A percentile compares a stretch with the other conserved stretches of the same genome.
These are phyloP conservation scores for Masnerella sp. DNA, from an alignment of 2,888 invertebrate species.

Conservation along the genomic window DNA sequence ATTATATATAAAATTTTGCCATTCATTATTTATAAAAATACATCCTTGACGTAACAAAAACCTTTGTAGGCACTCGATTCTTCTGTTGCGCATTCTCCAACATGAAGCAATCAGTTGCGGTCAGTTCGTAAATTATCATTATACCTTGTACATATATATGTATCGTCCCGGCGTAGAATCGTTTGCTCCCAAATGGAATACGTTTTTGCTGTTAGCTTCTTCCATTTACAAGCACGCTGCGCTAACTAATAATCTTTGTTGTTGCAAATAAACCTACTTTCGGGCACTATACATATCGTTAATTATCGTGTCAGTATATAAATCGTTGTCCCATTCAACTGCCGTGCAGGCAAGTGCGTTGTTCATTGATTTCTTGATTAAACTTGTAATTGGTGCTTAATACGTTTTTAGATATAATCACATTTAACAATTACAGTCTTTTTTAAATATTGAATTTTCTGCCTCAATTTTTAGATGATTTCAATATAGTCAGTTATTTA, in stretches of 20 bases:
- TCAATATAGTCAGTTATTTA: no score
- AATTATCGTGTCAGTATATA: constrained; percentile 25
- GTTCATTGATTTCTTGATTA: no score
- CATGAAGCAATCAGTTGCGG: constrained; percentile 36
- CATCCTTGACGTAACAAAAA: no score
- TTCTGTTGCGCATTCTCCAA: constrained; percentile 34
- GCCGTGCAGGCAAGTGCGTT: background rate
- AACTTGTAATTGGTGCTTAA: no score
- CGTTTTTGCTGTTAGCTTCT: constrained; percentile 16
- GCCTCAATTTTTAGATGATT: no score
- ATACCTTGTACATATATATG: constrained; percentile 23
- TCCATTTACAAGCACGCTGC: constrained; percentile 29
- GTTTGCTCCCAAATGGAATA: constrained; percentile 34
- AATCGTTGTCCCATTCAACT: constrained; percentile 4
- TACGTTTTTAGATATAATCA: no score
- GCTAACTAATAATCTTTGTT: constrained; percentile 28
- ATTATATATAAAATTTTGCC: no score
- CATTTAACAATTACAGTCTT: no score
- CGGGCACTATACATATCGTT: constrained; percentile 9
- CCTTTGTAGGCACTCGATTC: constrained; percentile 33
- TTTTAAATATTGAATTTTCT: no score
- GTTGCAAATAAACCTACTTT: constrained; percentile 20
- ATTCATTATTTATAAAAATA: no score
- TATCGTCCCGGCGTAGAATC: constrained; percentile 20
- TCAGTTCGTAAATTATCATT: constrained; percentile 51